Percentiles rank a stretch among this genome's conserved stretches.
These are phyloP conservation scores for Ganaspis brasiliensis DNA, from an alignment of 2,888 invertebrate genomes.

Conservation along the genomic window DNA sequence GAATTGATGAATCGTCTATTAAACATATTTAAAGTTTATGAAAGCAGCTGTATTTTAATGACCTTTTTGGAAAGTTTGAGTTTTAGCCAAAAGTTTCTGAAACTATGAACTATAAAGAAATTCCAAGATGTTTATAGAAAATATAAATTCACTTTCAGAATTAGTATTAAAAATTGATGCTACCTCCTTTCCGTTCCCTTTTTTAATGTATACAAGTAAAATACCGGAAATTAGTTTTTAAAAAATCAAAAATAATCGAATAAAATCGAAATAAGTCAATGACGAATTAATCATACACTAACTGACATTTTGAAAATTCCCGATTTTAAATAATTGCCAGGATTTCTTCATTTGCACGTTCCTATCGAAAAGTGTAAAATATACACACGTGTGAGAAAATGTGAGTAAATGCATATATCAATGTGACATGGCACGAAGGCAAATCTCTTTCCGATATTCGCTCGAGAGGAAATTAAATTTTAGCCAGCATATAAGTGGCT, in stretches of 20 bases:
- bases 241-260: no score
- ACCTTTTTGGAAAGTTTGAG: neutral
- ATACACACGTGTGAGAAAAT: neutral
- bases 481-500: slow-evolving; percentile 45
- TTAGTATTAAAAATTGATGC: no score
- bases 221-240: no score
- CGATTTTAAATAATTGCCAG: neutral
- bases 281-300: no score
- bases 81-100: neutral
- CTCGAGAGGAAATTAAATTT: slow-evolving; percentile 54
- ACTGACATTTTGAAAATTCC: no score
- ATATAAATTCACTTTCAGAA: no score
- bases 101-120: neutral
- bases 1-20: slow-evolving; percentile 30
- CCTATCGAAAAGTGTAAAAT: neutral
- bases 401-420: slow-evolving; percentile 29
- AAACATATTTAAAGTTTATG: slow-evolving; percentile 18
- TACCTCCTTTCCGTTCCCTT: no score
- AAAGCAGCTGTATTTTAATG: slow-evolving; percentile 4
- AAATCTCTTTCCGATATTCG: slow-evolving; percentile 59
- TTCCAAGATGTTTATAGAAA: no score
- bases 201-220: no score
- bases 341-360: neutral
- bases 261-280: no score
- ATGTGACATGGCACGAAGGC: slow-evolving; percentile 46